phyloP scores from a whole-genome alignment of 2,797 vertebrate genomes.

The Dermochelys coriacea region DNA sequence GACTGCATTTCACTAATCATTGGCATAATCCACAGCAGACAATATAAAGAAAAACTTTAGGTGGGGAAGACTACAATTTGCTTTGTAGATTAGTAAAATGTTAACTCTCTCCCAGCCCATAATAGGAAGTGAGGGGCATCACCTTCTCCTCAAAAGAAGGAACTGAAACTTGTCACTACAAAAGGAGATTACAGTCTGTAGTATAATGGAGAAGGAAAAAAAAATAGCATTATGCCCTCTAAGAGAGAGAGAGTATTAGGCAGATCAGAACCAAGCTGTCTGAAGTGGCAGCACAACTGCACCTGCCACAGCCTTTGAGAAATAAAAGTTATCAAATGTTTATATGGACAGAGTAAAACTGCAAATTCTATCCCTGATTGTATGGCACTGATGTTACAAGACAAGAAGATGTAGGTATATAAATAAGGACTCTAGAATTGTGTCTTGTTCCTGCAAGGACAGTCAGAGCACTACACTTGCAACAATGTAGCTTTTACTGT shows the following conservation, averaged over 20 bases:
- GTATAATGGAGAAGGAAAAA: background rate
- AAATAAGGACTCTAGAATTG: background rate
- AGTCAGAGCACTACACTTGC: background rate
- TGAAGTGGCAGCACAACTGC: background rate
- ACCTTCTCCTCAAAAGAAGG: background rate
- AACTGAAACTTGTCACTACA: background rate
- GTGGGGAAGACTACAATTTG: background rate
- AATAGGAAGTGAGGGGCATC: background rate
- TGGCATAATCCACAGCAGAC: too few species aligned
- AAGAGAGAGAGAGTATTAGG: background rate
- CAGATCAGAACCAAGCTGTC: background rate
- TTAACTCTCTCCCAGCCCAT: background rate
- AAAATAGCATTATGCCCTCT: accelerated
- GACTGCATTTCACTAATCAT: too few species aligned
- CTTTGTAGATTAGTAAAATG: background rate
- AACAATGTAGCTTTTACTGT: background rate
- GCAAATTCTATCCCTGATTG: background rate
- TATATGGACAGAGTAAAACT: background rate
- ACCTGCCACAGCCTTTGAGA: background rate
- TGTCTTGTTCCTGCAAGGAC: background rate
- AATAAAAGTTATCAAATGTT: background rate
- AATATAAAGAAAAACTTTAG: too few species aligned
- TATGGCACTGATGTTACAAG: accelerated
- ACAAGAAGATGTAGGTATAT: background rate
- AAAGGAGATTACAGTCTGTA: background rate